phyloP scores from a whole-genome alignment of 2,888 invertebrate genomes.

The Baronia brevicornis region DNA sequence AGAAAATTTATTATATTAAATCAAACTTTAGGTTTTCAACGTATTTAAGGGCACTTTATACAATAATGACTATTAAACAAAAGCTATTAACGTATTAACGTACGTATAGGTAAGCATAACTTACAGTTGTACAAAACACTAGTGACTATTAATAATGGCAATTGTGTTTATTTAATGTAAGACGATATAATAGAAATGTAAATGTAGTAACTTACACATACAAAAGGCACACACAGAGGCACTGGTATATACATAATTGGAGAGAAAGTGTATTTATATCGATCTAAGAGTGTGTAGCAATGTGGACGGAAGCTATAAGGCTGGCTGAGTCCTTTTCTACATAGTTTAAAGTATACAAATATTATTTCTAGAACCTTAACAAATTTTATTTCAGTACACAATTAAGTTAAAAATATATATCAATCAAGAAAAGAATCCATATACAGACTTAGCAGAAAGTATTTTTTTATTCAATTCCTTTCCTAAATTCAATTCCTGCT shows the following conservation, averaged over 20 bases:
- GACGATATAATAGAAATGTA: too few species aligned
- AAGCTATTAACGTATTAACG: slow-evolving; percentile 15
- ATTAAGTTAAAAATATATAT: too few species aligned
- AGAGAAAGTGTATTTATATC: too few species aligned
- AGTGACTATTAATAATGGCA: slow-evolving; percentile 65
- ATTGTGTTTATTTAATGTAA: slow-evolving; percentile 26
- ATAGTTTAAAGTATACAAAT: slow-evolving; percentile 2
- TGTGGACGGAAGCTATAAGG: slow-evolving; percentile 47
- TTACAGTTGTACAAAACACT: slow-evolving; percentile 48
- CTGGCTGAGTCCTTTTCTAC: slow-evolving; percentile 3
- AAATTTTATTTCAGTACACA: too few species aligned
- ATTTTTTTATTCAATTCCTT: too few species aligned
- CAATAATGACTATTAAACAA: slow-evolving; percentile 17
- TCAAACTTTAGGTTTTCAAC: neutral
- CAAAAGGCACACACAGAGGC: too few species aligned
- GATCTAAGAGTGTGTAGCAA: slow-evolving; percentile 13
- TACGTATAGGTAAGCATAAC: slow-evolving; percentile 30
- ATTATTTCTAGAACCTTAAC: slow-evolving; percentile 2
- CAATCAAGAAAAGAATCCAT: too few species aligned
- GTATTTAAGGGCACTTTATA: slow-evolving; percentile 3
- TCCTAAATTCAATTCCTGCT: too few species aligned
- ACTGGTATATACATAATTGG: slow-evolving; percentile 17
- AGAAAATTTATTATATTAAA: neutral
- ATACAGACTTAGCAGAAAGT: too few species aligned
- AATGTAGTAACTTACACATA: too few species aligned